Evolutionary conservation across 2,797 vertebrate genomes (phyloP), one percentile per base, ranked within the genome.

Genomic region (Labroides dimidiatus): DNA sequence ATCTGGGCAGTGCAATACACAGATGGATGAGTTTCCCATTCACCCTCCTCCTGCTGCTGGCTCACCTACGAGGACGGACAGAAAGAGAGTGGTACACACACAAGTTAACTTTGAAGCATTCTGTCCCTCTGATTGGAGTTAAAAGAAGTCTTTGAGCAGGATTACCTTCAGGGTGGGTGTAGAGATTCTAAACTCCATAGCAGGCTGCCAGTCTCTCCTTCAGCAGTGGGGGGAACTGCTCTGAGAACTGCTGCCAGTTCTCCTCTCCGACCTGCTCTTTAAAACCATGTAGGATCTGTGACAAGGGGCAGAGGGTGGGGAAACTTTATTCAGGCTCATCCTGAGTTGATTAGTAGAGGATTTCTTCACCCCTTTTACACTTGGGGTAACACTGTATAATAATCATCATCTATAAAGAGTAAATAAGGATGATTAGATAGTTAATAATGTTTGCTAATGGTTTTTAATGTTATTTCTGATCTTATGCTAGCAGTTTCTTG

Each of bases 231-330:
- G 97, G 97, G 85, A 98, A 97, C 93, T 98, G 97, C 90, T 98
- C 97, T 0, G 97, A 97, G 77, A 98, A 97, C 91, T 98, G 97
- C 83, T 96, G 96, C 97, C 97, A 98, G 91, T 97, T 98, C 70
- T 98, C 96, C 87, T 97, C 96, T 1, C 96, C 96, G 0, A 97
- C 96, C 88, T 98, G 97, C 81, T 97, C 96, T 92, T 97, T 98
- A 89, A 98, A 97, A 45, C 97, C 96, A 0, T 98, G 97, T 55
- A 98, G 93, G 89, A 97, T 97, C 96, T 96, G 82, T 27, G 5
- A 17, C 19, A 27, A 49, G 2, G 14, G 24, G 23, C 13, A 39
- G 15, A 64, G 12, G 15, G 10, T 1, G 7, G 36, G 12, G 1
- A n/a, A 10, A 24, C 0, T 23, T 23, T 0, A 49, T 41, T 65